Evolutionary conservation across 2,113 vertebrate genomes (phyloP).

Genomic region (Gymnorhina tibicen): DNA sequence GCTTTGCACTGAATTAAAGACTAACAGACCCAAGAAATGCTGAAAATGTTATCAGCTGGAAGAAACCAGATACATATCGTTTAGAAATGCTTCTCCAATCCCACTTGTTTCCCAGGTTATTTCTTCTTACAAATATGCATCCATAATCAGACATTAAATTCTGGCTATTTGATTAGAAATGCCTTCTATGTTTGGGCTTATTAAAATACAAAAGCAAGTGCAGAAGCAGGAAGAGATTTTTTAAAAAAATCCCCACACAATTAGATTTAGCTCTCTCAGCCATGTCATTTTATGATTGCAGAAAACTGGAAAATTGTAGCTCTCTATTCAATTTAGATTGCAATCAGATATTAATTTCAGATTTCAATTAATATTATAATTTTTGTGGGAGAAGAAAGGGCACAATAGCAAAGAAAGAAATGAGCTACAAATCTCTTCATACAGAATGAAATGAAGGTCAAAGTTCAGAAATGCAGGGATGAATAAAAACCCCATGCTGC

Average conservation of each 20-base stretch:
- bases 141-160: slow-evolving; percentile 18
- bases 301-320: slow-evolving; percentile 24
- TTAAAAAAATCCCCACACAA: neutral
- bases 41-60: neutral
- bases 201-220: slow-evolving; percentile 10
- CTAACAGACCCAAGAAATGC: neutral
- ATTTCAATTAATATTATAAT: slow-evolving; percentile 64
- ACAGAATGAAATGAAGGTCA: slow-evolving; percentile 17
- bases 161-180: neutral
- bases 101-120: slow-evolving; percentile 20
- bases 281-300: slow-evolving; percentile 36
- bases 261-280: slow-evolving; percentile 16
- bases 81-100: slow-evolving; percentile 2
- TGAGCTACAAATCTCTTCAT: neutral
- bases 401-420: slow-evolving; percentile 7
- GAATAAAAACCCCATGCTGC: neutral
- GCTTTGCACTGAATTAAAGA: neutral
- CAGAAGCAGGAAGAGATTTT: slow-evolving; percentile 8
- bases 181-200: neutral
- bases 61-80: neutral
- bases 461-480: neutral
- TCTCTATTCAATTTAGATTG: slow-evolving; percentile 60
- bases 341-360: slow-evolving; percentile 65
- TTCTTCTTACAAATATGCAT: slow-evolving; percentile 24
- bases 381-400: neutral